Percentiles rank a stretch among this genome's conserved stretches.
phyloP scores from a whole-genome alignment of 2,888 invertebrate genomes.

The Drosophila kokeensis region DNA sequence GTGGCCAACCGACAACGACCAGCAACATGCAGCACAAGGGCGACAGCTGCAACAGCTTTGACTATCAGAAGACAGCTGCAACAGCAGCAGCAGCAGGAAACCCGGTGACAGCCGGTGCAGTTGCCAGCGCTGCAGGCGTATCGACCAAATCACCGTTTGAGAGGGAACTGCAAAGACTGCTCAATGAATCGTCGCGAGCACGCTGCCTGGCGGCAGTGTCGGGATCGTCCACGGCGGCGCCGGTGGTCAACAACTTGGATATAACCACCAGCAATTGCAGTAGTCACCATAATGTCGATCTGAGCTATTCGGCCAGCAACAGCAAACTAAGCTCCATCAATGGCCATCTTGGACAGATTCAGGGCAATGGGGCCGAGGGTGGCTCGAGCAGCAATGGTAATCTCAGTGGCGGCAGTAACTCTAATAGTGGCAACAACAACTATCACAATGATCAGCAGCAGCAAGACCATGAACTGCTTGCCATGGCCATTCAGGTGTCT shows the following conservation, averaged over 20 bases:
- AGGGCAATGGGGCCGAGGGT: slow-evolving; percentile 27
- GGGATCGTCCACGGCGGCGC: slow-evolving; percentile 41
- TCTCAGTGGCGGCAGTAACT: slow-evolving; percentile 81
- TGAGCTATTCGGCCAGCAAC: slow-evolving; percentile 83
- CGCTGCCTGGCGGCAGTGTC: slow-evolving; percentile 71
- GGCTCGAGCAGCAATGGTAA: slow-evolving; percentile 81
- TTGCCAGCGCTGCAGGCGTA: slow-evolving; percentile 69
- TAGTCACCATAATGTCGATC: slow-evolving; percentile 82
- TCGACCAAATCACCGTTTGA: slow-evolving; percentile 89
- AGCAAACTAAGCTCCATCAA: slow-evolving; percentile 82
- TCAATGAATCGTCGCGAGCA: slow-evolving; percentile 87
- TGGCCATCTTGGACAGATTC: slow-evolving; percentile 53
- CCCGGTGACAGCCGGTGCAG: slow-evolving; percentile 9
- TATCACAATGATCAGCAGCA: slow-evolving; percentile 51
- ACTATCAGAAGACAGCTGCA: slow-evolving; percentile 84
- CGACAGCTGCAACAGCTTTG: slow-evolving; percentile 88
- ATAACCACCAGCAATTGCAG: slow-evolving; percentile 79
- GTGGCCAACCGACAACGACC: slow-evolving; percentile 86
- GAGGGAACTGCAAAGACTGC: slow-evolving; percentile 91
- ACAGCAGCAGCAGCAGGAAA: slow-evolving; percentile 20
- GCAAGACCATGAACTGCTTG: slow-evolving; percentile 51
- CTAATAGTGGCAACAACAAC: slow-evolving; percentile 81
- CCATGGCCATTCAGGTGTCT: slow-evolving; percentile 56
- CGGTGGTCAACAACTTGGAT: slow-evolving; percentile 54
- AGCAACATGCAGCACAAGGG: slow-evolving; percentile 87